These are phyloP conservation scores for Whitmania pigra DNA, from an alignment of 1,140 invertebrate genomes.

Conservation along the genomic window DNA sequence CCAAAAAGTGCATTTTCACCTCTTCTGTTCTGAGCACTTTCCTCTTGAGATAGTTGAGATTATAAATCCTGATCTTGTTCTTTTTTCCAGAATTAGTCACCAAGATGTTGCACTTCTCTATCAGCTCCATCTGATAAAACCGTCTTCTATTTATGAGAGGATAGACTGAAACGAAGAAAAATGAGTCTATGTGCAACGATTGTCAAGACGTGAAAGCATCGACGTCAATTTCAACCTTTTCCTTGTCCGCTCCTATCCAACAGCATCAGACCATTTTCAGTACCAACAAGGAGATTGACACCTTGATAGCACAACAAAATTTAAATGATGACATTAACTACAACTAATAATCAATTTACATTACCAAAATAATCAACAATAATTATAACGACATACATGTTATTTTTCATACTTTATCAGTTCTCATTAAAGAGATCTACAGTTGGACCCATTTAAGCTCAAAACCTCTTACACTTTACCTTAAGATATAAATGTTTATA, in stretches of 20 bases:
- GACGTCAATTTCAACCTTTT: constrained; percentile 46
- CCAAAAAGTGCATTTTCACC: constrained; percentile 49
- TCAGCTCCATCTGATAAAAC: constrained; percentile 99
- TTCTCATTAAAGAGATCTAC: too few relatives aligned
- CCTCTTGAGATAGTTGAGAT: constrained; percentile 95
- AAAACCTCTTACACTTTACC: too few relatives aligned
- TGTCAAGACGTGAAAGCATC: neutral
- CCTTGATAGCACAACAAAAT: constrained; percentile 47
- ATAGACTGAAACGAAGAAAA: constrained; percentile 57
- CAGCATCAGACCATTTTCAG: constrained; percentile 94
- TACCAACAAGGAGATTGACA: constrained; percentile 94
- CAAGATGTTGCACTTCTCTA: constrained; percentile 98
- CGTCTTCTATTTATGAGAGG: constrained; percentile 88
- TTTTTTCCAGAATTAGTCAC: constrained; percentile 99
- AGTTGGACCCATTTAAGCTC: too few relatives aligned
- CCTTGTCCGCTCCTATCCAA: constrained; percentile 94
- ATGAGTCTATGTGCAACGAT: neutral
- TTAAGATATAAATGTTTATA: too few relatives aligned
- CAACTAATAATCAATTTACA: neutral
- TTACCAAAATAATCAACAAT: neutral
- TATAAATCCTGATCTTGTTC: constrained; percentile 94
- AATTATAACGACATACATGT: constrained; percentile 59
- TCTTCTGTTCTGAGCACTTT: constrained; percentile 95
- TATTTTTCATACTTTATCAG: too few relatives aligned
- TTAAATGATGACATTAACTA: constrained; percentile 16